Evolutionary conservation across 2,113 vertebrate genomes (phyloP).

Genomic region (Pseudois nayaur): DNA sequence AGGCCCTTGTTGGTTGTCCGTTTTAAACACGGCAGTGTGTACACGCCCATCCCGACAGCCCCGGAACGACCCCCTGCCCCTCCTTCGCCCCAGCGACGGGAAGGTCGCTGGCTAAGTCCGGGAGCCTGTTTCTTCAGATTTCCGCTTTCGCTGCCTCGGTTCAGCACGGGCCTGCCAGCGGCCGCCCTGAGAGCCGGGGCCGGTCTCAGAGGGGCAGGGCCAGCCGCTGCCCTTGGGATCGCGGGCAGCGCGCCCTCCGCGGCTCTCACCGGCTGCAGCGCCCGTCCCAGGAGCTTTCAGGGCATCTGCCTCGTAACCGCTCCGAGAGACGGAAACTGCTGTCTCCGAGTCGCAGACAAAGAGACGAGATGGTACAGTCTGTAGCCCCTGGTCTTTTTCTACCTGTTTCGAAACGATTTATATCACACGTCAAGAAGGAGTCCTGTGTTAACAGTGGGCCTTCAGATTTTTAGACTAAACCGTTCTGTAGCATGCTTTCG

Average conservation of each 20-base stretch:
- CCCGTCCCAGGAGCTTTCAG: too few relatives aligned
- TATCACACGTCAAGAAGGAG: not conserved
- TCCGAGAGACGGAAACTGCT: not conserved
- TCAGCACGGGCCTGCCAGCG: not conserved
- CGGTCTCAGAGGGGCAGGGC: not conserved
- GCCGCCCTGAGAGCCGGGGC: fast-evolving
- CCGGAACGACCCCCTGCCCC: fast-evolving
- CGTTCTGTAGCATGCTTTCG: not conserved
- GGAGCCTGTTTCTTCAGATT: not conserved
- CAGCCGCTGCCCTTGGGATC: fast-evolving
- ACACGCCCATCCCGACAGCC: fast-evolving
- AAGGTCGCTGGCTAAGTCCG: not conserved
- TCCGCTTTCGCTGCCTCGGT: too few relatives aligned
- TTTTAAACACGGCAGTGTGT: fast-evolving
- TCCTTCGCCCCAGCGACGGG: not conserved
- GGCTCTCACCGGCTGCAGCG: not conserved
- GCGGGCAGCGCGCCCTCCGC: fast-evolving
- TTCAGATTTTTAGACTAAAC: not conserved
- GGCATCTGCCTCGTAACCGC: not conserved
- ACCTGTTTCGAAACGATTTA: not conserved
- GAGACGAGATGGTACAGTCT: not conserved
- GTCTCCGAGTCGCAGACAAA: not conserved
- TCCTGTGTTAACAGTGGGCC: not conserved
- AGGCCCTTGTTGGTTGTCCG: fast-evolving
- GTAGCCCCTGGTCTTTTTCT: not conserved